These are phyloP conservation scores for Lysandra coridon DNA, from an alignment of 2,888 invertebrate species.

Conservation along the genomic window DNA sequence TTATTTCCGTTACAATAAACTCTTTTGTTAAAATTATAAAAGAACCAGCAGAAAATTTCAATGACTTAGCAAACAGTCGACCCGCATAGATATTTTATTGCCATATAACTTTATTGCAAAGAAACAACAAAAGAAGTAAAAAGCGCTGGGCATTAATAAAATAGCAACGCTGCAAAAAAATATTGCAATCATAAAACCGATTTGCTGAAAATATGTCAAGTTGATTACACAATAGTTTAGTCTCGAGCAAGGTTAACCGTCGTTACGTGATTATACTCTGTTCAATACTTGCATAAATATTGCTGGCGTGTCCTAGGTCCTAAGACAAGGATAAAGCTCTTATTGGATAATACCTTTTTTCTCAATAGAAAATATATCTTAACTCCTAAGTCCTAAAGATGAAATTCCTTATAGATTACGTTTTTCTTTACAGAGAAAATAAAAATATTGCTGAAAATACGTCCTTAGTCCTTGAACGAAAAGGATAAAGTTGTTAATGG, in stretches of 20 bases:
- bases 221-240: slow-evolving; percentile 47
- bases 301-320: neutral
- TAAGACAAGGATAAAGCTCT: neutral
- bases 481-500: too few species aligned
- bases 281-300: slow-evolving; percentile 26
- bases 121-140: slow-evolving; percentile 21
- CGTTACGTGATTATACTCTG: slow-evolving; percentile 54
- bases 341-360: slow-evolving; percentile 34
- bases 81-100: slow-evolving; percentile 22
- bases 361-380: slow-evolving; percentile 39
- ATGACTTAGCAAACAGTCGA: slow-evolving; percentile 1
- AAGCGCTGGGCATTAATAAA: slow-evolving; percentile 17
- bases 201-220: slow-evolving; percentile 45
- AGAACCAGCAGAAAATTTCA: neutral
- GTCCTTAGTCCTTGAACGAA: too few species aligned
- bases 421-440: too few species aligned
- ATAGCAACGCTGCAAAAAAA: slow-evolving; percentile 34
- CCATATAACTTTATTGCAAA: slow-evolving; percentile 13
- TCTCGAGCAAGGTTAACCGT: slow-evolving; percentile 52
- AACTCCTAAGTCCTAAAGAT: too few species aligned
- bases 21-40: neutral
- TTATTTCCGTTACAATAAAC: neutral
- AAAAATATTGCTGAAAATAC: too few species aligned
- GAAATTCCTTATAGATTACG: too few species aligned
- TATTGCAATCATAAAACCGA: slow-evolving; percentile 40